Conservation (phyloP, 2,888 invertebrate genomes). For the Alloplasta piceator region DNA sequence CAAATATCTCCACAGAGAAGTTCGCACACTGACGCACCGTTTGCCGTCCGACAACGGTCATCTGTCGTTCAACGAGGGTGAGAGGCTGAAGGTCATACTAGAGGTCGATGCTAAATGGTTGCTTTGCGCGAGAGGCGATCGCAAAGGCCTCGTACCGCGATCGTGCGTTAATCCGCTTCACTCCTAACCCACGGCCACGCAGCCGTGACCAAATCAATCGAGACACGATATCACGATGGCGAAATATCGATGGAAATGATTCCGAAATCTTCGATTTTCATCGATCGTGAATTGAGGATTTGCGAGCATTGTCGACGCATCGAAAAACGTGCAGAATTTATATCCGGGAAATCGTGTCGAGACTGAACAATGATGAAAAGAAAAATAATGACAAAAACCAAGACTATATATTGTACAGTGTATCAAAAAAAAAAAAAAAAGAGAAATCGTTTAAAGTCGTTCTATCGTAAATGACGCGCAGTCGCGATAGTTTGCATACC, state of each 20-base stretch:
- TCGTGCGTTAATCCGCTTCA: slow-evolving; percentile 85
- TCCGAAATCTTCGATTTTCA: slow-evolving; percentile 21
- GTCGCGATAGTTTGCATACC: slow-evolving; percentile 63
- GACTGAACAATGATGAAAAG: not conserved
- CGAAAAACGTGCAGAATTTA: slow-evolving; percentile 36
- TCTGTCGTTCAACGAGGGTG: slow-evolving; percentile 91
- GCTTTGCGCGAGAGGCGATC: slow-evolving; percentile 90
- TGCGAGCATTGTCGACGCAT: slow-evolving; percentile 46
- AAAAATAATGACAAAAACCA: slow-evolving; percentile 53
- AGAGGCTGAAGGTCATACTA: slow-evolving; percentile 88
- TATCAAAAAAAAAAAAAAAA: slow-evolving; percentile 76
- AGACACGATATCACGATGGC: slow-evolving; percentile 34
- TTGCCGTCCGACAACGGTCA: slow-evolving; percentile 91
- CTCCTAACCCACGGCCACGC: slow-evolving; percentile 76
- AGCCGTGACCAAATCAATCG: slow-evolving; percentile 48
- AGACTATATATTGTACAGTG: slow-evolving; percentile 78
- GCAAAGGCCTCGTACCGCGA: slow-evolving; percentile 90
- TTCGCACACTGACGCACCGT: slow-evolving; percentile 89
- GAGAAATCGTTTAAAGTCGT: slow-evolving; percentile 51
- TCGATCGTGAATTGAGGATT: slow-evolving; percentile 40
- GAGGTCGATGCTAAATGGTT: slow-evolving; percentile 91
- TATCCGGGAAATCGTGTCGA: not conserved
- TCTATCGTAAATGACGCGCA: slow-evolving; percentile 58
- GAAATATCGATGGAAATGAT: slow-evolving; percentile 50
- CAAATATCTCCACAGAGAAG: slow-evolving; percentile 84